Percentiles rank a stretch among this genome's conserved stretches.
phyloP scores from a whole-genome alignment of 2,113 vertebrate genomes.

The Mormoops blainvillei region DNA sequence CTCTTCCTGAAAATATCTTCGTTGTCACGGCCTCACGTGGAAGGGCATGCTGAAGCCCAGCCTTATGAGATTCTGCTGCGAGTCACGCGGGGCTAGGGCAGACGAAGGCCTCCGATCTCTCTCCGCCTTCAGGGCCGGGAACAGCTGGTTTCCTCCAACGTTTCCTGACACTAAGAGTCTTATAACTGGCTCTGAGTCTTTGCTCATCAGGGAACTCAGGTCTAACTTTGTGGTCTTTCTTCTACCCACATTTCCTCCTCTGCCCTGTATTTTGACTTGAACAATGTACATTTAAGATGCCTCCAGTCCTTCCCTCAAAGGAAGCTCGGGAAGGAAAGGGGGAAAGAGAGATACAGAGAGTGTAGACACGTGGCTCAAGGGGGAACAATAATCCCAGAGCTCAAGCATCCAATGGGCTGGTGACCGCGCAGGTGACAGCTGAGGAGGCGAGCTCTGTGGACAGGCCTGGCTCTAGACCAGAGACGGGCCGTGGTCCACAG shows the following conservation, averaged over 20 bases:
- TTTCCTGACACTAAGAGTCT: background rate
- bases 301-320: background rate
- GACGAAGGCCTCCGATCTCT: background rate
- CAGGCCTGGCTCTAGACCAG: background rate
- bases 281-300: background rate
- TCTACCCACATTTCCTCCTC: background rate
- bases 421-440: fast-evolving
- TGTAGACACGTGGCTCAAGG: fast-evolving
- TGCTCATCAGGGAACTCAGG: background rate
- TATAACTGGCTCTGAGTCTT: background rate
- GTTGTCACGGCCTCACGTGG: fast-evolving
- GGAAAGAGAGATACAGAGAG: no score
- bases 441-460: background rate
- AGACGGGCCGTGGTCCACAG: background rate
- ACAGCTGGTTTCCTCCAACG: background rate
- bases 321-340: background rate
- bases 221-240: no score
- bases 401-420: fast-evolving
- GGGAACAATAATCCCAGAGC: fast-evolving
- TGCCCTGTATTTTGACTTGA: background rate
- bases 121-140: background rate
- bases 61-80: fast-evolving
- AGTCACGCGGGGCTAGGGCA: fast-evolving
- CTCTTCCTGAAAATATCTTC: background rate
- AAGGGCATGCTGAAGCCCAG: fast-evolving